Conservation (phyloP, 1,140 invertebrate genomes). For the Metopolophium dirhodum region DNA sequence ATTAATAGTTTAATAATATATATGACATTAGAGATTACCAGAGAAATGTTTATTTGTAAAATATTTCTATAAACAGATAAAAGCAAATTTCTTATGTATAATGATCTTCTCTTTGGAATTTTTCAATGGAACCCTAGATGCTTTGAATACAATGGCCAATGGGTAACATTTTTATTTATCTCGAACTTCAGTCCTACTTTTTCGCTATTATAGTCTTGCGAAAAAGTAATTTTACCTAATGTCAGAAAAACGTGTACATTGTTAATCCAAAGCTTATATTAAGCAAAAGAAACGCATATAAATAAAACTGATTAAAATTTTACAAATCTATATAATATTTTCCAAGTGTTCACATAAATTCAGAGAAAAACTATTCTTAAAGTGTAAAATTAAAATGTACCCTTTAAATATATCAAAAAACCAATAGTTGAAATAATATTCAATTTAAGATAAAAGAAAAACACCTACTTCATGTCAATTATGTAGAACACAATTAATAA, state of each 20-base stretch:
- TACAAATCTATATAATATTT: neutral
- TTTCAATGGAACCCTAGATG: neutral
- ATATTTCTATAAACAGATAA: slow-evolving; percentile 4
- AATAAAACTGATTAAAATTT: neutral
- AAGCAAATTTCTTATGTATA: neutral
- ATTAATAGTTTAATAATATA: neutral
- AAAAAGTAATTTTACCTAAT: neutral
- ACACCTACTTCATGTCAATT: too few species aligned
- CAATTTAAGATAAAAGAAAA: too few species aligned
- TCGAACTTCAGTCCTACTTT: neutral
- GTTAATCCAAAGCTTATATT: neutral
- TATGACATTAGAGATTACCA: neutral
- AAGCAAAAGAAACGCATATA: neutral
- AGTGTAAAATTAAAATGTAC: neutral
- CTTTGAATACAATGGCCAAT: neutral
- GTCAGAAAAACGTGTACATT: neutral
- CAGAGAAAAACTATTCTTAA: neutral
- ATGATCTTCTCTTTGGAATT: neutral
- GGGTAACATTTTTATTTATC: neutral
- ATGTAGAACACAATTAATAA: too few species aligned
- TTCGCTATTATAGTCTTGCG: neutral
- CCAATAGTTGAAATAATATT: too few species aligned
- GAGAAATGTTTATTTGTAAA: neutral
- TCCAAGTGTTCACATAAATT: neutral
- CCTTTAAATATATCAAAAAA: neutral